phyloP scores from a whole-genome alignment of 2,888 invertebrate species.

The Macrosoma leucophasiata region DNA sequence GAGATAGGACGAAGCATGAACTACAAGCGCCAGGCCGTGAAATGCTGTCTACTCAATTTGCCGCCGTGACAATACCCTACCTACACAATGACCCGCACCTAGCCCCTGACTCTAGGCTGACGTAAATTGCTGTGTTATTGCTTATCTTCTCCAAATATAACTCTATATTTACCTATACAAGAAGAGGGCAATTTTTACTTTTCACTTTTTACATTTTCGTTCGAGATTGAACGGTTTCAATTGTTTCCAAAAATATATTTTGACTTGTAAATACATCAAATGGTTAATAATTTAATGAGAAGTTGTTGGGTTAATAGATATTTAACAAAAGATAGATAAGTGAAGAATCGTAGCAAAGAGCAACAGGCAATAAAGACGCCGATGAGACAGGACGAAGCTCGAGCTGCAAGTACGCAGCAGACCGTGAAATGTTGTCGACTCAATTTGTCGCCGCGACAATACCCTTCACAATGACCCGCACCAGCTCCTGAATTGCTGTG shows the following conservation, averaged over 20 bases:
- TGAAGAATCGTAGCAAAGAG: slow-evolving; percentile 27
- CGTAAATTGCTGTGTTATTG: slow-evolving; percentile 14
- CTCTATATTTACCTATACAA: no score
- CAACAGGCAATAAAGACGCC: slow-evolving; percentile 37
- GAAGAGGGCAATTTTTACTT: no score
- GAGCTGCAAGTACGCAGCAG: slow-evolving; percentile 53
- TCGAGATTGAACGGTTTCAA: no score
- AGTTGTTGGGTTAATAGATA: no score
- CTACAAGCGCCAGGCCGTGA: slow-evolving; percentile 61
- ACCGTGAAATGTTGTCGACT: slow-evolving; percentile 61
- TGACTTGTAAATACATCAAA: no score
- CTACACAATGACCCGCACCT: no score
- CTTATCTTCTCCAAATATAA: no score
- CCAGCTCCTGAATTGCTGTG: slow-evolving; percentile 27
- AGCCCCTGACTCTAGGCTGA: slow-evolving; percentile 39
- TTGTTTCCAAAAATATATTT: no score
- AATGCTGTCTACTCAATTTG: slow-evolving; percentile 63
- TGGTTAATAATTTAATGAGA: no score
- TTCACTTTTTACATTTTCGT: no score
- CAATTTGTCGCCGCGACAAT: slow-evolving; percentile 59
- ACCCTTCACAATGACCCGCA: slow-evolving; percentile 39
- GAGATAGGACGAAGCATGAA: slow-evolving; percentile 43
- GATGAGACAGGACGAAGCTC: slow-evolving; percentile 41
- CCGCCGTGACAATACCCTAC: slow-evolving; percentile 50
- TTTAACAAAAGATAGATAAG: no score